phyloP scores from a whole-genome alignment of 2,797 vertebrate genomes.

The Loris lydekkerianus region DNA sequence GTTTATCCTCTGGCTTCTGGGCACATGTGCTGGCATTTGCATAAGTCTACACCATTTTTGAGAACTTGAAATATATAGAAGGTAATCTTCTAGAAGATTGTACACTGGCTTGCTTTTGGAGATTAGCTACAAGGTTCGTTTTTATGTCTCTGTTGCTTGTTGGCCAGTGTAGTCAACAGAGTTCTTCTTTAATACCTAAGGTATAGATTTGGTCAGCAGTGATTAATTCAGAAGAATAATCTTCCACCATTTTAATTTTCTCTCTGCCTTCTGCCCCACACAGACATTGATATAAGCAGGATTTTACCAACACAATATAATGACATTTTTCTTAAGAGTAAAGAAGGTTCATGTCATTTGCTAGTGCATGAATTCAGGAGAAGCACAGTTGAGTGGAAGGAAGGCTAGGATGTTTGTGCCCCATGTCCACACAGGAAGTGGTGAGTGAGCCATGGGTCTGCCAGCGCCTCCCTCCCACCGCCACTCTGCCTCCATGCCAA shows the following conservation, averaged over 20 bases:
- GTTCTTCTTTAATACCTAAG: background rate
- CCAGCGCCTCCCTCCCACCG: background rate
- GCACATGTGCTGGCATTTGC: background rate
- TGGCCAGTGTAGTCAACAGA: background rate
- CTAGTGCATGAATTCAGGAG: background rate
- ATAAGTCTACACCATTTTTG: background rate
- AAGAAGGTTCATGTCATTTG: background rate
- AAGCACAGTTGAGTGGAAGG: background rate
- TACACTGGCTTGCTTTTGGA: background rate
- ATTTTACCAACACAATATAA: background rate
- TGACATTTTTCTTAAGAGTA: background rate
- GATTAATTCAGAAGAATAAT: background rate
- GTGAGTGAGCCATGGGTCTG: background rate
- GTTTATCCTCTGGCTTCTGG: background rate
- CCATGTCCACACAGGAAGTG: background rate
- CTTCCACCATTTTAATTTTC: background rate
- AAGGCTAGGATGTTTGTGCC: accelerated
- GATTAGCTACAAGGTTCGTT: background rate
- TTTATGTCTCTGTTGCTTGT: background rate
- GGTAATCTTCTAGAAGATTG: background rate
- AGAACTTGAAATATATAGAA: background rate
- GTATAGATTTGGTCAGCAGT: background rate
- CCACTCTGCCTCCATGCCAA: background rate
- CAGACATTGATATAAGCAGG: background rate
- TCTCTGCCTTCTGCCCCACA: background rate